A percentile compares a stretch with the other conserved stretches of the same genome.
These are phyloP conservation scores for Heliconius charithonia DNA, from an alignment of 2,888 invertebrate genomes.

Conservation along the genomic window DNA sequence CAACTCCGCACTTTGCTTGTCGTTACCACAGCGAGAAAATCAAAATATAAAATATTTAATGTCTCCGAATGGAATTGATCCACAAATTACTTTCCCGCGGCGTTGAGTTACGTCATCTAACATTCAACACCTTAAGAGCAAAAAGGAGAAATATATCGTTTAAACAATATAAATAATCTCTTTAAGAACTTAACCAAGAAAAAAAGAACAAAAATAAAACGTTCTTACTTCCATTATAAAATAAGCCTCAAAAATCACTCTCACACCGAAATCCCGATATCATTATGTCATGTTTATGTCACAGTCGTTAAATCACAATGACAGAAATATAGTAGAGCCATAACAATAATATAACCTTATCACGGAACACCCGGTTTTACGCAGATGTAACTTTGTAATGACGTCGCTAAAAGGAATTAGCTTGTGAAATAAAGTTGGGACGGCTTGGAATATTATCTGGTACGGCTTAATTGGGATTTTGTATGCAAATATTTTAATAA, in stretches of 20 bases:
- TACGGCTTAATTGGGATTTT: conserved; percentile 2
- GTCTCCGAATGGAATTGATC: too few relatives aligned
- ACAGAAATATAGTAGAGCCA: conserved; percentile 38
- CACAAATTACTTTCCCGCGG: neutral
- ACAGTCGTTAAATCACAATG: conserved; percentile 41
- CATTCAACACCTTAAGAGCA: neutral
- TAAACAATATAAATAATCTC: too few relatives aligned
- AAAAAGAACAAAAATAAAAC: too few relatives aligned
- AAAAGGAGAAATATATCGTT: too few relatives aligned
- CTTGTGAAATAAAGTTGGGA: conserved; percentile 23
- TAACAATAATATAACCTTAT: conserved; percentile 40
- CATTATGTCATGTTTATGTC: conserved; percentile 38
- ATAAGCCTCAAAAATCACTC: neutral
- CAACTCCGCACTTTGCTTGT: too few relatives aligned
- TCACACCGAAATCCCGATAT: conserved; percentile 8
- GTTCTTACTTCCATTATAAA: neutral
- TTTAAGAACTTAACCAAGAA: too few relatives aligned
- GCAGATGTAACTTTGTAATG: conserved; percentile 50
- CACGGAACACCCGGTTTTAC: conserved; percentile 36
- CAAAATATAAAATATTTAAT: too few relatives aligned
- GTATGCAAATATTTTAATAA: conserved; percentile 3
- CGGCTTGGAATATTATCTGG: neutral
- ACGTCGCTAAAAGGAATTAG: conserved; percentile 27
- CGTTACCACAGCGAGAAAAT: too few relatives aligned
- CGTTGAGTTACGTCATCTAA: neutral